These are phyloP conservation scores for Unio pictorum DNA, from an alignment of 2,888 invertebrate genomes.

Conservation along the genomic window DNA sequence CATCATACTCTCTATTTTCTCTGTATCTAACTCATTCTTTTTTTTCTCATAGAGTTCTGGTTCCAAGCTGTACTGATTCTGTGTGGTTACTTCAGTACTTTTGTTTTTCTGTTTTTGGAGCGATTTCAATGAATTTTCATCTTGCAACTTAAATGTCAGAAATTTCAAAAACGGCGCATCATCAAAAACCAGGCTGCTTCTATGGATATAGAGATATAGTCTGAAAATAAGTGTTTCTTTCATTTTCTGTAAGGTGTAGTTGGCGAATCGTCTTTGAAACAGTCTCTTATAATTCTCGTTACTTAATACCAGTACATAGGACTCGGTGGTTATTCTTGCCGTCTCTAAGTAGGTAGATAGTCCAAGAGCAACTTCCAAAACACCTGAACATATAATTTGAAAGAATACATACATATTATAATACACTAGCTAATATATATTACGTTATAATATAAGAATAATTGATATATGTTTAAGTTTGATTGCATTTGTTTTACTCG, in stretches of 20 bases:
- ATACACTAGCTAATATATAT: no score
- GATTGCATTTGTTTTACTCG: no score
- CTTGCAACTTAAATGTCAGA: conserved; percentile 54
- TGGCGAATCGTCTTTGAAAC: conserved; percentile 49
- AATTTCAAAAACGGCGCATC: conserved; percentile 50
- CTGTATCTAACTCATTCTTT: conserved; percentile 23
- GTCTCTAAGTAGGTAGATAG: conserved; percentile 50
- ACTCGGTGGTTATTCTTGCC: conserved; percentile 45
- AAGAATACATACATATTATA: not conserved
- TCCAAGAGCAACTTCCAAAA: conserved; percentile 48
- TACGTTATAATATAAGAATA: no score
- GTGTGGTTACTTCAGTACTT: conserved; percentile 13
- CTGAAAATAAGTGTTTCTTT: conserved; percentile 47
- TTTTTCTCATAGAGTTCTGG: conserved; percentile 13
- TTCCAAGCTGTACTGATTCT: no score
- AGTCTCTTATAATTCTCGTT: conserved; percentile 49
- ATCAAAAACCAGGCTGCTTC: conserved; percentile 34
- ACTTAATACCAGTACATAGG: conserved; percentile 50
- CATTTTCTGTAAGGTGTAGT: conserved; percentile 34
- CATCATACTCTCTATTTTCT: conserved; percentile 34
- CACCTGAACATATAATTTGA: conserved; percentile 33
- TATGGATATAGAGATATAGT: conserved; percentile 54
- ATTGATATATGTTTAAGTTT: no score
- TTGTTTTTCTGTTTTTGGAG: conserved; percentile 28
- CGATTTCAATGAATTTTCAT: conserved; percentile 33